Percentiles rank a stretch among this genome's conserved stretches.
Evolutionary conservation across 2,797 vertebrate species (phyloP).

Genomic region (Momotus momota): DNA sequence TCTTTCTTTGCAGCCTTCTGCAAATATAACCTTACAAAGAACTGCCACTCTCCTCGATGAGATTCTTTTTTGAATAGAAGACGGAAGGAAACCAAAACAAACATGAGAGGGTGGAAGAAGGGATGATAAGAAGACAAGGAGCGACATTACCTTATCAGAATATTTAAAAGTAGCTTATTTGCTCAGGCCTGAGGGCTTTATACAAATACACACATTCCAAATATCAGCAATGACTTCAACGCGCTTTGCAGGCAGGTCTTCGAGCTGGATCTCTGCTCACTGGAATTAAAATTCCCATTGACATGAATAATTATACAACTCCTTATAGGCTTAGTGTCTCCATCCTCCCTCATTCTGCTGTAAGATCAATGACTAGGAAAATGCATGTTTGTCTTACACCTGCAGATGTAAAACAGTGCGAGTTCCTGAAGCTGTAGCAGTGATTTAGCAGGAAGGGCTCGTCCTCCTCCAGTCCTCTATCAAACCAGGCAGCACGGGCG

Average conservation of each 20-base stretch:
- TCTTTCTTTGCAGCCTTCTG: not conserved
- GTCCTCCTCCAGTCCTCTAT: not conserved
- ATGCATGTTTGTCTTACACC: fast-evolving
- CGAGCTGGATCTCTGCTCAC: not conserved
- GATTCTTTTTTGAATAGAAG: not conserved
- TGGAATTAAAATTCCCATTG: not conserved
- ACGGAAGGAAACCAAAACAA: not conserved
- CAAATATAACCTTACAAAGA: not conserved
- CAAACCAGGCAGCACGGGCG: not conserved
- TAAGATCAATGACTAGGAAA: not conserved
- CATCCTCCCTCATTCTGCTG: not conserved
- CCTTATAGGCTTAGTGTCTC: not conserved
- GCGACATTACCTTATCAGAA: not conserved
- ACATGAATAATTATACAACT: not conserved
- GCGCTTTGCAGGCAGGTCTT: not conserved
- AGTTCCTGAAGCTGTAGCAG: not conserved
- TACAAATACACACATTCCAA: not conserved
- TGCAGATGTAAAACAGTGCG: not conserved
- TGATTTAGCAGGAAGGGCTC: not conserved
- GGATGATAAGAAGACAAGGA: not conserved
- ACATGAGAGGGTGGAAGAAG: not conserved
- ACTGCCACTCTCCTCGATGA: not conserved
- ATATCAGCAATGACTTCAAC: not conserved
- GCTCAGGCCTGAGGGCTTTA: not conserved
- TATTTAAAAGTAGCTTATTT: not conserved